Percentiles rank a stretch among this genome's conserved stretches.
These are phyloP conservation scores for Pelochelys cantorii DNA, from an alignment of 2,797 vertebrate genomes.

Conservation along the genomic window DNA sequence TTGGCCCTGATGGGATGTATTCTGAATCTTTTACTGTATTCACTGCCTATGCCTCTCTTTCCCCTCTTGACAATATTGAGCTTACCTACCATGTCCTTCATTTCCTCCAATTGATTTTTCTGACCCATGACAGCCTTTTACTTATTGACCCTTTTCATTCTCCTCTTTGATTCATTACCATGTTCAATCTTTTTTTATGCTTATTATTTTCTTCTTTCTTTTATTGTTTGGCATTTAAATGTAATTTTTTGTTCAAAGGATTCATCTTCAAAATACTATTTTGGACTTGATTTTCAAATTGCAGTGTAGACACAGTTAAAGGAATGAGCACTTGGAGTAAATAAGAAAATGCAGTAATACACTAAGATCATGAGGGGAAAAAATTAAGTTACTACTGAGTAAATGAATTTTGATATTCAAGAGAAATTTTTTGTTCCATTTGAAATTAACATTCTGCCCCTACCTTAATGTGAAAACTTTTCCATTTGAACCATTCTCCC, in stretches of 20 bases:
- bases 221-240: neutral
- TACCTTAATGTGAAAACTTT: neutral
- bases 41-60: conserved; percentile 5
- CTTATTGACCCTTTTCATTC: neutral
- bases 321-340: neutral
- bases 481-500: neutral
- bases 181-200: neutral
- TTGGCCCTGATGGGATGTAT: neutral
- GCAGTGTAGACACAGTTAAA: neutral
- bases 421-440: neutral
- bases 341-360: neutral
- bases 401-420: neutral
- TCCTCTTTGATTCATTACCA: conserved; percentile 9
- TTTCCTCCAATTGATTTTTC: conserved; percentile 17
- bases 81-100: neutral
- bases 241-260: neutral
- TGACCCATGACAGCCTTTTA: neutral
- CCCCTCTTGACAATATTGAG: neutral
- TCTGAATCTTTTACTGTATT: neutral
- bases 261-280: neutral
- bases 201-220: neutral
- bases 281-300: conserved; percentile 9
- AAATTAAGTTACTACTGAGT: neutral
- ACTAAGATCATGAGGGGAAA: neutral
- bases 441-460: neutral